Percentiles rank a stretch among this genome's conserved stretches.
These are phyloP conservation scores for Porites lutea DNA, from an alignment of 64 coral and sea anemone species.

Conservation along the genomic window DNA sequence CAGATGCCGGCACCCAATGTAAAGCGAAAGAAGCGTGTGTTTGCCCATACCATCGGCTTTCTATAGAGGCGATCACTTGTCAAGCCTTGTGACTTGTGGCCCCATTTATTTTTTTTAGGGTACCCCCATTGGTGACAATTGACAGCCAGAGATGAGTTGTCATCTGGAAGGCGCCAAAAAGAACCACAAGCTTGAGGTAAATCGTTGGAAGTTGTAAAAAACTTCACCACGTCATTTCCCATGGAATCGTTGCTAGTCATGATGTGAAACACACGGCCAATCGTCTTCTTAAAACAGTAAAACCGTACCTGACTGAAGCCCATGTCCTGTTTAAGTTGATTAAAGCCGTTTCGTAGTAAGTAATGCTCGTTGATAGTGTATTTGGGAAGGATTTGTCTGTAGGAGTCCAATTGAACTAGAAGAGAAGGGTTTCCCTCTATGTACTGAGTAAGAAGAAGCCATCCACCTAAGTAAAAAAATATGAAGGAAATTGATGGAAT, in stretches of 20 bases:
- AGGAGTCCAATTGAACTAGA: background rate
- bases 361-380: conserved; percentile 2
- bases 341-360: background rate
- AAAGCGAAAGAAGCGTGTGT: background rate
- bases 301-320: conserved; percentile 71
- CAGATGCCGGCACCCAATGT: too few species aligned
- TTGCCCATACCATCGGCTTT: background rate
- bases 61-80: background rate
- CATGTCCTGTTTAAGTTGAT: conserved; percentile 58
- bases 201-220: background rate
- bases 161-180: conserved; percentile 17
- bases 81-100: background rate
- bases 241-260: conserved; percentile 17
- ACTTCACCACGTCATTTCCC: conserved; percentile 25
- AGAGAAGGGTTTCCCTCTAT: background rate
- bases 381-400: background rate
- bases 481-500: background rate
- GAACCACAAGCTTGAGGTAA: conserved; percentile 14
- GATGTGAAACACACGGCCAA: conserved; percentile 52
- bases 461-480: conserved; percentile 58
- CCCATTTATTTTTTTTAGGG: background rate
- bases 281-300: conserved; percentile 57
- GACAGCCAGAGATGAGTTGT: conserved; percentile 10
- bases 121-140: conserved; percentile 31
- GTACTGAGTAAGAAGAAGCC: conserved; percentile 27